Percentiles rank a stretch among this genome's conserved stretches.
phyloP scores from a whole-genome alignment of 2,113 vertebrate species.

The Ctenomys sociabilis region DNA sequence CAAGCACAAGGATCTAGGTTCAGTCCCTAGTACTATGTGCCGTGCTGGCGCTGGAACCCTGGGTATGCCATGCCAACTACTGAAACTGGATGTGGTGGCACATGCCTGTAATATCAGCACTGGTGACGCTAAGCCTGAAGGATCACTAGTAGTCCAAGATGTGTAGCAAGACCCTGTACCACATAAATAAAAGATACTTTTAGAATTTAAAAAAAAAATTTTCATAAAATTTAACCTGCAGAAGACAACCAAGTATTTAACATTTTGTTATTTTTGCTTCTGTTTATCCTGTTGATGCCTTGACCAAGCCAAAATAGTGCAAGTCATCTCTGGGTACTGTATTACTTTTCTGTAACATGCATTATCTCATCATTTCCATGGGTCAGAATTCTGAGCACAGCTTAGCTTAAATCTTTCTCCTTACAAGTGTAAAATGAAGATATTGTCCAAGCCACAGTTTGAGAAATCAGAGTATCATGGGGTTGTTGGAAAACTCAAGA shows the following conservation, averaged over 20 bases:
- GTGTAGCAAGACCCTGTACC: no score
- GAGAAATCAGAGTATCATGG: background rate
- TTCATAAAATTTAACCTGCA: slow-evolving; percentile 42
- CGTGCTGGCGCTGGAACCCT: no score
- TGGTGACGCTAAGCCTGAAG: no score
- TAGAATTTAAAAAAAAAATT: no score
- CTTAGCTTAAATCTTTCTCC: background rate
- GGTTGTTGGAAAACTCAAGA: background rate
- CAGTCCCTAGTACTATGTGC: no score
- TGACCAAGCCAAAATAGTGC: background rate
- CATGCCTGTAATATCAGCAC: no score
- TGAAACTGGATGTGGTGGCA: no score
- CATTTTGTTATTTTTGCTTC: slow-evolving; percentile 17
- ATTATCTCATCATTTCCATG: background rate
- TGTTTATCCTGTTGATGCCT: background rate
- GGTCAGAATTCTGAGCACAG: background rate
- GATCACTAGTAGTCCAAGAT: no score
- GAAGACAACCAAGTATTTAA: background rate
- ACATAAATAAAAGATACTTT: no score
- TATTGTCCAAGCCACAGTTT: background rate
- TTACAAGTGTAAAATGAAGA: background rate
- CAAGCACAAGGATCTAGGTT: no score
- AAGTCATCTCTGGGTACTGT: background rate
- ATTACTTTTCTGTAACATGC: background rate
- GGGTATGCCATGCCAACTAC: no score